A percentile compares a stretch with the other conserved stretches of the same genome.
Conservation (phyloP, 2,797 vertebrate species). For the Hydrophis major region DNA sequence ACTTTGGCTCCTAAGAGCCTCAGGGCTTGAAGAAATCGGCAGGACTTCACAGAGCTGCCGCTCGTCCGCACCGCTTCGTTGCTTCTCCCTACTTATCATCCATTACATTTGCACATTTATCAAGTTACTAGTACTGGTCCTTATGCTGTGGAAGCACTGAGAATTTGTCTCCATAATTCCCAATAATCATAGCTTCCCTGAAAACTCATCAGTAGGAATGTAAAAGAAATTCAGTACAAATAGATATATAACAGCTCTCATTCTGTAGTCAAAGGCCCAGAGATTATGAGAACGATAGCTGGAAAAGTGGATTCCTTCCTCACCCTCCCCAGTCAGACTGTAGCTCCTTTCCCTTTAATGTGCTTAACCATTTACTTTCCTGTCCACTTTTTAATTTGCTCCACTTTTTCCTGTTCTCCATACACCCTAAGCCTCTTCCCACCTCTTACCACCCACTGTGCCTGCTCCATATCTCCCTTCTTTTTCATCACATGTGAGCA, state of each 20-base stretch:
- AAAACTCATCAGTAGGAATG: neutral
- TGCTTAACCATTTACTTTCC: neutral
- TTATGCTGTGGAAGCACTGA: no score
- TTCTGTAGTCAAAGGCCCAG: neutral
- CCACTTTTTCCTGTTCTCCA: neutral
- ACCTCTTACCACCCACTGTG: neutral
- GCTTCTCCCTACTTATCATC: no score
- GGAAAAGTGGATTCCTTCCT: neutral
- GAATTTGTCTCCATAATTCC: no score
- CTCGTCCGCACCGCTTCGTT: no score
- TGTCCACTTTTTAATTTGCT: neutral
- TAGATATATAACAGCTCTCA: neutral
- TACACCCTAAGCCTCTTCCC: neutral
- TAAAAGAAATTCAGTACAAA: neutral
- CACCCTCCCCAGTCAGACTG: neutral
- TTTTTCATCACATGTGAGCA: neutral
- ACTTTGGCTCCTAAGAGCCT: no score
- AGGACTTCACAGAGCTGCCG: no score
- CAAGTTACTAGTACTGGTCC: no score
- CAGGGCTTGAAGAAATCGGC: no score
- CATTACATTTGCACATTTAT: no score
- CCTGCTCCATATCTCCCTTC: neutral
- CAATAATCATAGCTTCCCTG: neutral
- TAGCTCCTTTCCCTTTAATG: neutral
- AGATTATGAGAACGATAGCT: neutral